phyloP scores from a whole-genome alignment of 2,888 invertebrate genomes.

The Pegoplata infirma region DNA sequence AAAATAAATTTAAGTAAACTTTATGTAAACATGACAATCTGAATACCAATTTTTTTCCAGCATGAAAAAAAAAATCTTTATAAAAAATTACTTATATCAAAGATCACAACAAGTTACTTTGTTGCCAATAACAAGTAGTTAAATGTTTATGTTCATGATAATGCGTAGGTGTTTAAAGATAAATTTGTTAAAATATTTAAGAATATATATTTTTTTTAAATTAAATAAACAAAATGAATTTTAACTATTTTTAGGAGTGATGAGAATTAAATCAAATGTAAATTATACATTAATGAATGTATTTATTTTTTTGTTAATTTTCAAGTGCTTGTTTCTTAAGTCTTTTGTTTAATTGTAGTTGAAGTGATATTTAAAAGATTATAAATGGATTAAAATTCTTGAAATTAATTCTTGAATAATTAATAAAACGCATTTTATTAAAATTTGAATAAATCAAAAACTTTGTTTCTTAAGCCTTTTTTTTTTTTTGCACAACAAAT shows the following conservation, averaged over 20 bases:
- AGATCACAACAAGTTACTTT: background rate
- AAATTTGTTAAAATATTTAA: slow-evolving; percentile 6
- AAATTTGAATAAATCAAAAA: background rate
- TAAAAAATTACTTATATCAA: background rate
- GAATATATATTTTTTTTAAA: background rate
- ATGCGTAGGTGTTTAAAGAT: slow-evolving; percentile 42
- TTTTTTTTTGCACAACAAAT: too few species aligned
- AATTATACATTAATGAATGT: background rate
- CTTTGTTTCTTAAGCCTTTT: background rate
- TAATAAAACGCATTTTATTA: too few species aligned
- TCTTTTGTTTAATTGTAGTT: background rate
- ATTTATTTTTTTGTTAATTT: background rate
- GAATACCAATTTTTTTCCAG: background rate
- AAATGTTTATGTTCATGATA: background rate
- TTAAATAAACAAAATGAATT: slow-evolving; percentile 2
- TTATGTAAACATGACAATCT: background rate
- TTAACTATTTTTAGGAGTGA: slow-evolving; percentile 47
- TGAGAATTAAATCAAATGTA: slow-evolving; percentile 34
- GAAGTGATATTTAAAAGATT: background rate
- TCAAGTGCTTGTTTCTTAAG: background rate
- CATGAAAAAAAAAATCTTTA: too few species aligned
- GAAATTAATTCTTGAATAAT: background rate
- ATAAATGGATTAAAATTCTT: background rate
- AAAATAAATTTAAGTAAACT: background rate
- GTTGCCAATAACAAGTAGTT: background rate